Evolutionary conservation across 2,113 vertebrate species (phyloP).

Genomic region (Petrocephalus microphthalmus): DNA sequence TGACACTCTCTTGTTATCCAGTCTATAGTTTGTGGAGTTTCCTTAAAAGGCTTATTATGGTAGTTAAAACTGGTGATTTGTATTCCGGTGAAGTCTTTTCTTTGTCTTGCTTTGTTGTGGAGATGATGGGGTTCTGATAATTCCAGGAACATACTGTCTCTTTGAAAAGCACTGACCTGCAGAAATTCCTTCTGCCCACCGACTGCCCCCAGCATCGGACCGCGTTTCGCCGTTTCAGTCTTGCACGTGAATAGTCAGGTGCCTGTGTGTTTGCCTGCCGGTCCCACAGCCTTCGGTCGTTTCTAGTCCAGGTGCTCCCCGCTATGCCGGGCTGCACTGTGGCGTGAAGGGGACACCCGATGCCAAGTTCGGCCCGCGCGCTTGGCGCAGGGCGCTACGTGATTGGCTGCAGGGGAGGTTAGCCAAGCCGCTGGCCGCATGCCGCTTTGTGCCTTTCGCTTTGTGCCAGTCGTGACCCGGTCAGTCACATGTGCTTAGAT

Average conservation of each 20-base stretch:
- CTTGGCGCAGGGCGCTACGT: not conserved
- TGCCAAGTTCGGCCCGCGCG: not conserved
- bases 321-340: not conserved
- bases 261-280: not conserved
- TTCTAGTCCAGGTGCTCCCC: not conserved
- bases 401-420: not conserved
- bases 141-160: not conserved
- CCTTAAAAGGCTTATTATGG: not conserved
- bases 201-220: not conserved
- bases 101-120: constrained; percentile 22
- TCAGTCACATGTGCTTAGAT: not conserved
- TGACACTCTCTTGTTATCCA: not conserved
- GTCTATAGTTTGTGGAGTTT: constrained; percentile 20
- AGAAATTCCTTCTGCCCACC: not conserved
- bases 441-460: not conserved
- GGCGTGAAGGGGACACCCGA: not conserved
- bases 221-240: not conserved
- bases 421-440: not conserved
- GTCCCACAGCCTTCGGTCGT: not conserved
- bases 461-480: not conserved
- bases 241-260: too few relatives aligned
- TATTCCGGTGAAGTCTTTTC: constrained; percentile 42
- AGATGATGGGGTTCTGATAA: not conserved
- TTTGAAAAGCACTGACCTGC: not conserved
- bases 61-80: not conserved